phyloP scores from a whole-genome alignment of 2,113 vertebrate species.

The Tetraodon nigroviridis region DNA sequence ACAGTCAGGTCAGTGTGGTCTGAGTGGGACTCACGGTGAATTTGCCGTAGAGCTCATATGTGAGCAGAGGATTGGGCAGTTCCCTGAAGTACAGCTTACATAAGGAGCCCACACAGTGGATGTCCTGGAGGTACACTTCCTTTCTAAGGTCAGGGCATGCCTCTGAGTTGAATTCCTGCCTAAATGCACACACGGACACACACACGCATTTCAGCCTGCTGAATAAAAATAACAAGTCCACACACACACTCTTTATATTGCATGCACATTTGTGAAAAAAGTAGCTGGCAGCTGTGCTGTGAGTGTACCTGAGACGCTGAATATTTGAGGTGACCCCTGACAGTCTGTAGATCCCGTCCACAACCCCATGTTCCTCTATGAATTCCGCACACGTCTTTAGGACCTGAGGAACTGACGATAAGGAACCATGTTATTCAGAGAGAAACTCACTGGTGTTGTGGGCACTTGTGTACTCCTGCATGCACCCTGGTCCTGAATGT shows the following conservation, averaged over 20 bases:
- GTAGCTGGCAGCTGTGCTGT: conserved; percentile 1
- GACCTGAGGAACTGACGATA: conserved; percentile 86
- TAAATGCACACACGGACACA: conserved; percentile 62
- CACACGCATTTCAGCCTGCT: conserved; percentile 29
- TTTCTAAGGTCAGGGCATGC: conserved; percentile 92
- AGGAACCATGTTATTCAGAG: conserved; percentile 14
- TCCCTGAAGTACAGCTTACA: conserved; percentile 99
- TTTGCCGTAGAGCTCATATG: conserved; percentile 94
- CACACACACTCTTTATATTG: not conserved
- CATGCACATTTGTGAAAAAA: not conserved
- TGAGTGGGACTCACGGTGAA: conserved; percentile 87
- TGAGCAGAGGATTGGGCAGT: conserved; percentile 95
- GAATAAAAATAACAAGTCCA: not conserved
- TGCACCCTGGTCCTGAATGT: not conserved
- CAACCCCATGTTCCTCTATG: conserved; percentile 93
- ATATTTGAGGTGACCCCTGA: conserved; percentile 98
- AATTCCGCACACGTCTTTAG: conserved; percentile 94
- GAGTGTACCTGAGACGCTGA: conserved; percentile 86
- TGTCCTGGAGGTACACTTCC: conserved; percentile 98
- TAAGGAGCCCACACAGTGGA: conserved; percentile 97
- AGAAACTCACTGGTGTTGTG: not conserved
- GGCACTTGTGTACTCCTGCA: not conserved
- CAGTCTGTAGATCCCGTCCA: conserved; percentile 96
- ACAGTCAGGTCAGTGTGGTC: not conserved
- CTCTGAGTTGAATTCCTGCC: conserved; percentile 96